Conservation (phyloP, 2,888 invertebrate genomes). For the Tenthredo amoena region DNA sequence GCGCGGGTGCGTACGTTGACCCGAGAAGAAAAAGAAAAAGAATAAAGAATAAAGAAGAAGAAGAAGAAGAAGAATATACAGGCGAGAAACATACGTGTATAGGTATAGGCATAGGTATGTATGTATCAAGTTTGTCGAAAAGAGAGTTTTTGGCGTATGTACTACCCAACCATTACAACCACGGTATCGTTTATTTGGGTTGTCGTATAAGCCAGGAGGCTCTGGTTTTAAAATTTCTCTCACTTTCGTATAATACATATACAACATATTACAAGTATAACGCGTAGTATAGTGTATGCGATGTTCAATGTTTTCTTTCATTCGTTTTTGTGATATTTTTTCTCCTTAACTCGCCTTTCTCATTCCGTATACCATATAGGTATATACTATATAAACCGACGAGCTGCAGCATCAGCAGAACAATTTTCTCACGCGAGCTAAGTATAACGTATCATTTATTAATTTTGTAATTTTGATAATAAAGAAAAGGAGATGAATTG, state of each 20-base stretch:
- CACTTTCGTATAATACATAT: not conserved
- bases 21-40: not conserved
- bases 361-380: no score
- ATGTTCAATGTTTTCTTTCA: not conserved
- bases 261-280: not conserved
- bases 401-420: no score
- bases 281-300: not conserved
- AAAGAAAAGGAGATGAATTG: no score
- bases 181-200: not conserved
- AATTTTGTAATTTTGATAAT: no score
- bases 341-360: not conserved
- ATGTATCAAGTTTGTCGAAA: not conserved
- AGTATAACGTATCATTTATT: no score
- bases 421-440: no score
- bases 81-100: not conserved
- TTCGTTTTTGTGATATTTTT: no score
- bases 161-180: not conserved
- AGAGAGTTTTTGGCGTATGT: not conserved
- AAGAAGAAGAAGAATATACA: not conserved
- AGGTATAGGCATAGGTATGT: not conserved
- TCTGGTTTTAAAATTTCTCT: not conserved
- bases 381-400: no score
- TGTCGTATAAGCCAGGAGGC: not conserved
- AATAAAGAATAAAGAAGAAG: not conserved
- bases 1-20: constrained; percentile 7